Evolutionary conservation across 2,888 invertebrate species (phyloP).

Genomic region (Mythimna impura): DNA sequence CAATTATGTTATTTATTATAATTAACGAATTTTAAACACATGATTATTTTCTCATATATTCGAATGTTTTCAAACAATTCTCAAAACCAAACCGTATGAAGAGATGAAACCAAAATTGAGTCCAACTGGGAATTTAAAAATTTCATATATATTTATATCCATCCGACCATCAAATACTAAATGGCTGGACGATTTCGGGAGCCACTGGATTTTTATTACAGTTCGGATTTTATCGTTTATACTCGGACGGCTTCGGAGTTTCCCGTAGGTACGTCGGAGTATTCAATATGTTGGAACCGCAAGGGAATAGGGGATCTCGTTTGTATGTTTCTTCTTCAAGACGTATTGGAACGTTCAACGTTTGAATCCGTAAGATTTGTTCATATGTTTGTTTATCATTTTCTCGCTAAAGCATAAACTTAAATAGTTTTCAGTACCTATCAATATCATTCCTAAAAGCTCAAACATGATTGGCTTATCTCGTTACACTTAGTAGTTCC

Average conservation of each 20-base stretch:
- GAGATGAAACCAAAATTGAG: not conserved
- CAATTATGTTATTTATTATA: too few species aligned
- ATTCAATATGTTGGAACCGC: slow-evolving; percentile 48
- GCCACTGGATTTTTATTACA: slow-evolving; percentile 51
- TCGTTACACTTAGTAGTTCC: too few species aligned
- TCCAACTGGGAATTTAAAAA: slow-evolving; percentile 31
- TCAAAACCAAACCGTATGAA: not conserved
- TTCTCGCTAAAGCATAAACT: too few species aligned
- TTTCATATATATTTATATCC: slow-evolving; percentile 30
- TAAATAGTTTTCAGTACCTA: too few species aligned
- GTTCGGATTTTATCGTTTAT: slow-evolving; percentile 47
- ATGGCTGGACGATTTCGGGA: slow-evolving; percentile 38
- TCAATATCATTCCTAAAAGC: too few species aligned
- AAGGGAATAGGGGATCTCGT: slow-evolving; percentile 32
- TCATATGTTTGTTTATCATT: not conserved
- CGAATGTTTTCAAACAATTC: not conserved
- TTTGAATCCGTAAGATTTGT: not conserved
- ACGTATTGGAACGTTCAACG: not conserved
- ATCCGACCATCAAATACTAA: slow-evolving; percentile 44
- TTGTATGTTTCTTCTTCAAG: slow-evolving; percentile 25
- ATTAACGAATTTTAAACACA: too few species aligned
- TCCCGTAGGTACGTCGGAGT: slow-evolving; percentile 14
- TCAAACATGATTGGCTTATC: too few species aligned
- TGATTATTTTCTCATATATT: not conserved
- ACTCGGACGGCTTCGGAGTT: slow-evolving; percentile 20